Evolutionary conservation across 2,797 vertebrate species (phyloP).

Genomic region (Propithecus deckenii): DNA sequence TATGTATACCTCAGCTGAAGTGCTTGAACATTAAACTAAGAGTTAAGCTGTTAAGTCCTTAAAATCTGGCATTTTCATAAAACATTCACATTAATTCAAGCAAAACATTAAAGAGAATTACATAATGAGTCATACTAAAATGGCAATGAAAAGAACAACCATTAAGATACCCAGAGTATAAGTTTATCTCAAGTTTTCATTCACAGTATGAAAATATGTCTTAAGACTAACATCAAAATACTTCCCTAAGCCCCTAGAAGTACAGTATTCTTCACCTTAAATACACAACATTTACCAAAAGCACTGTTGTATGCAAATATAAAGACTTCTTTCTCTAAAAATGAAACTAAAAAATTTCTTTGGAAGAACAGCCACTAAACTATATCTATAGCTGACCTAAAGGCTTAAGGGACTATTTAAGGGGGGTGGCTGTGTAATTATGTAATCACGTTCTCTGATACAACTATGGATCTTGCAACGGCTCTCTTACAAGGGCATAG

Average conservation of each 20-base stretch:
- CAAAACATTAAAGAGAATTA: constrained; percentile 67
- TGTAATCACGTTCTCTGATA: neutral
- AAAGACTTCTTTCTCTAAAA: constrained; percentile 4
- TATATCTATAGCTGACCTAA: neutral
- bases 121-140: constrained; percentile 51
- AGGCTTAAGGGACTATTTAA: neutral
- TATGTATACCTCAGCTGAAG: neutral
- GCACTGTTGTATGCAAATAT: neutral
- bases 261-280: neutral
- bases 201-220: constrained; percentile 19
- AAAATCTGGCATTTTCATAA: constrained; percentile 47
- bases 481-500: neutral
- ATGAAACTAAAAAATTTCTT: neutral
- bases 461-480: neutral
- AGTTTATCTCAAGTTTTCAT: neutral
- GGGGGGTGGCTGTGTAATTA: neutral
- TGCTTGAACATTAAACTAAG: constrained; percentile 21
- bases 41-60: constrained; percentile 40
- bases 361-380: neutral
- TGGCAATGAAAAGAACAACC: constrained; percentile 41
- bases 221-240: constrained; percentile 42
- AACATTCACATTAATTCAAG: constrained; percentile 67
- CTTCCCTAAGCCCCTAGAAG: neutral
- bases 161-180: neutral
- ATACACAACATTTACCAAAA: constrained; percentile 33